Evolutionary conservation across 2,888 invertebrate species (phyloP), one percentile per base, ranked within the genome.

Genomic region (Nyleta sp.): DNA sequence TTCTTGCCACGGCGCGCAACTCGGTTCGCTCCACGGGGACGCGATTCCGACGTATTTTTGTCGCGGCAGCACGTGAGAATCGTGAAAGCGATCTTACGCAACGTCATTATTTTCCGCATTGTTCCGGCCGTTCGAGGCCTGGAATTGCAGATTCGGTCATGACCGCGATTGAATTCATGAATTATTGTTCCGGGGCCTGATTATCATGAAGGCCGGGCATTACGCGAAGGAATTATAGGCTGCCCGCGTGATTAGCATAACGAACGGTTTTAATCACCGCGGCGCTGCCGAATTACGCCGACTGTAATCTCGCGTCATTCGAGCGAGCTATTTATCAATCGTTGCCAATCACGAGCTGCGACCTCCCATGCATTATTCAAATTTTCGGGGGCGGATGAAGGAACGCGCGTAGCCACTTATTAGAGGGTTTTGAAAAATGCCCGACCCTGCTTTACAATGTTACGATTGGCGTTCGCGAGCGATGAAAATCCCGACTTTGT

Each of bases 1-100:
- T 86, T 84, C 83, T 83, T 81, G 77, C 79, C 57, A 31, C 59
- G 52, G 28, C 70, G 52, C 55, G 50, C 46, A 53, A 57, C 72
- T 70, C 73, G 75, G 52, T 79, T 78, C 55, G 70, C 80, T 73
- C 42, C 71, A 50, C 24, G 40, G 73, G 40, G 52, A 75, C 75
- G 59, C 40, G 46, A 67, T 53, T 48, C 65, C 70, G 38, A 68
- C 33, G 75, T 57, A 81, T 80, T 80, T 79, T 81, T 81, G 70
- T 77, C 65, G 44, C 57, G 57, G 65, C 42, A 38, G 31, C 52
- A 68, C 78, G 71, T 74, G 74, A 78, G 76, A 73, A 80, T 78
- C 72, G 68, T 73, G 73, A 80, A 81, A 65, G 64, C 70, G 50
- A 57, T 71, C 67, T 74, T 72, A 65, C 68, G 64, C 59, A 74